Evolutionary conservation across 1,140 invertebrate genomes (phyloP).

Genomic region (Temnothorax curvispinosus): DNA sequence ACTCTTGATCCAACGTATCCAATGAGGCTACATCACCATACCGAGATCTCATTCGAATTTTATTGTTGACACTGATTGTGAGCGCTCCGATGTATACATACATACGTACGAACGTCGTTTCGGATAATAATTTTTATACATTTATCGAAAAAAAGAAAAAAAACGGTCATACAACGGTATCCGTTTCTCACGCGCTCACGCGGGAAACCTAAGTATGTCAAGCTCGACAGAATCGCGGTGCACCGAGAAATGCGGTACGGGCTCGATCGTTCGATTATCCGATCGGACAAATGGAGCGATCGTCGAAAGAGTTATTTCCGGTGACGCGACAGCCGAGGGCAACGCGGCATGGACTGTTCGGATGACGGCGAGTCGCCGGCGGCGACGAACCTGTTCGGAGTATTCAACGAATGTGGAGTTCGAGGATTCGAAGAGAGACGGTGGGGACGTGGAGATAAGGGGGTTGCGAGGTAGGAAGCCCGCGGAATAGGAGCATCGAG

Average conservation of each 20-base stretch:
- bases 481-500: conserved; percentile 66
- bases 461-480: conserved; percentile 41
- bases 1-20: not conserved
- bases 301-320: conserved; percentile 66
- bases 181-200: conserved; percentile 37
- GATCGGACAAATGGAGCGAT: conserved; percentile 53
- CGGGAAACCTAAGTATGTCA: conserved; percentile 41
- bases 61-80: not conserved
- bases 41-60: not conserved
- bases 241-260: not conserved
- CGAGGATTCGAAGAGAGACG: conserved; percentile 26
- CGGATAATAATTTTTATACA: conserved; percentile 21
- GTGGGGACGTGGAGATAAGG: no score
- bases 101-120: not conserved
- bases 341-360: conserved; percentile 18
- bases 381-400: conserved; percentile 65
- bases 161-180: conserved; percentile 31
- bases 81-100: not conserved
- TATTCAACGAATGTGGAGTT: conserved; percentile 66
- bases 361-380: conserved; percentile 38
- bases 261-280: conserved; percentile 15
- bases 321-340: conserved; percentile 40
- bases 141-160: not conserved
- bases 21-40: not conserved
- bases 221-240: conserved; percentile 15